Conservation (phyloP, 2,797 vertebrate species). For the Serranus cabrilla region DNA sequence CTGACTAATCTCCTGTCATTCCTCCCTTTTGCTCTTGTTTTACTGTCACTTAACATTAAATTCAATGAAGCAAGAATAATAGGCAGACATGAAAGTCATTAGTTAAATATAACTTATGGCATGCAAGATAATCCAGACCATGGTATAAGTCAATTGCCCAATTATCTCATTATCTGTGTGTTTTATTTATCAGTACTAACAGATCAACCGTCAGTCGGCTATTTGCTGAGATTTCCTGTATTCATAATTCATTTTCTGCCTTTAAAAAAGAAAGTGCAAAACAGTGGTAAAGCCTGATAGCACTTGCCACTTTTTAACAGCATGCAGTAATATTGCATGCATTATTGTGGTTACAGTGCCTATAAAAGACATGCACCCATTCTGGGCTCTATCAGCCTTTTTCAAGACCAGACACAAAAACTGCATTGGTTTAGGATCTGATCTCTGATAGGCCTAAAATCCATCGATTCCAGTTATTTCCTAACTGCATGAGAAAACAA, state of each 20-base stretch:
- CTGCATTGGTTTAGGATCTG: neutral
- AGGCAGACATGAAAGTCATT: neutral
- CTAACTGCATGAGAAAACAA: neutral
- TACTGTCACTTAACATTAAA: neutral
- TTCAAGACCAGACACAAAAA: neutral
- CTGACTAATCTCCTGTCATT: neutral
- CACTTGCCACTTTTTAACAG: no score
- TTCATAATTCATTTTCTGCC: neutral
- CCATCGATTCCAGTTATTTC: neutral
- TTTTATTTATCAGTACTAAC: conserved; percentile 1
- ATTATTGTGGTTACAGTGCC: neutral
- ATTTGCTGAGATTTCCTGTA: neutral
- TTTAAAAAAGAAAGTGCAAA: no score
- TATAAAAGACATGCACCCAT: neutral
- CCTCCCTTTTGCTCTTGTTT: neutral
- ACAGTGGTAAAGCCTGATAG: no score
- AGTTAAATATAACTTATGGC: neutral
- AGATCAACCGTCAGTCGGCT: neutral
- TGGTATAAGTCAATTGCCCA: neutral
- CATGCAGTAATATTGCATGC: neutral
- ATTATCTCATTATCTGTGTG: neutral
- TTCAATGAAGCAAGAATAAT: neutral
- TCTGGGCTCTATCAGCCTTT: no score
- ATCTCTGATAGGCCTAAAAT: neutral
- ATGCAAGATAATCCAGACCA: conserved; percentile 3